These are phyloP conservation scores for Eupithecia subumbrata DNA, from an alignment of 2,888 invertebrate genomes.

Conservation along the genomic window DNA sequence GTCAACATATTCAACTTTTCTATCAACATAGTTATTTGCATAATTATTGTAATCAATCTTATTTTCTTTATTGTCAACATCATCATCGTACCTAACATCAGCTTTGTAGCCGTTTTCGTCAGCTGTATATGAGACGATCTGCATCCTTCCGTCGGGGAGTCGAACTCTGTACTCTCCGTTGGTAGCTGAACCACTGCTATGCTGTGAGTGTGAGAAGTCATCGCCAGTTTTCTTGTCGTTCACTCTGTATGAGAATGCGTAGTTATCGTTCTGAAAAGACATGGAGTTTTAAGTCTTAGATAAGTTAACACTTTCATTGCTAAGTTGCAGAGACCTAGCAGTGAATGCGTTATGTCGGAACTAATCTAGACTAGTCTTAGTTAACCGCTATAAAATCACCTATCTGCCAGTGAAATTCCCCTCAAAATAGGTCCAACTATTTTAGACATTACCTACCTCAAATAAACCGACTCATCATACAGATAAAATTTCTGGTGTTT, in stretches of 20 bases:
- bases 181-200: slow-evolving; percentile 85
- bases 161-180: slow-evolving; percentile 88
- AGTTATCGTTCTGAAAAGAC: slow-evolving; percentile 75
- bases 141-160: slow-evolving; percentile 87
- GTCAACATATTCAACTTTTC: slow-evolving; percentile 31
- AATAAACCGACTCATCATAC: too few species aligned
- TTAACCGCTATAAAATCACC: too few species aligned
- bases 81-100: slow-evolving; percentile 85
- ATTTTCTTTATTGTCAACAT: slow-evolving; percentile 49
- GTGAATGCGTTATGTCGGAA: too few species aligned
- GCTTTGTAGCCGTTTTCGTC: slow-evolving; percentile 88
- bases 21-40: slow-evolving; percentile 25
- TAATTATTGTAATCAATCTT: slow-evolving; percentile 43
- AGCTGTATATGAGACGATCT: slow-evolving; percentile 87
- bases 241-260: slow-evolving; percentile 87
- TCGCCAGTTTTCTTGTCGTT: slow-evolving; percentile 86
- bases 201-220: slow-evolving; percentile 87
- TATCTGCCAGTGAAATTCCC: too few species aligned
- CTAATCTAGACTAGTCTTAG: too few species aligned
- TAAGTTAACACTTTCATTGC: neutral
- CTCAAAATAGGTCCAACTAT: too few species aligned
- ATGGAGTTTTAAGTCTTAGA: neutral
- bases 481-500: too few species aligned
- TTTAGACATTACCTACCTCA: too few species aligned
- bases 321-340: too few species aligned